phyloP scores from a whole-genome alignment of 2,888 invertebrate species.

The Fragum whitleyi region DNA sequence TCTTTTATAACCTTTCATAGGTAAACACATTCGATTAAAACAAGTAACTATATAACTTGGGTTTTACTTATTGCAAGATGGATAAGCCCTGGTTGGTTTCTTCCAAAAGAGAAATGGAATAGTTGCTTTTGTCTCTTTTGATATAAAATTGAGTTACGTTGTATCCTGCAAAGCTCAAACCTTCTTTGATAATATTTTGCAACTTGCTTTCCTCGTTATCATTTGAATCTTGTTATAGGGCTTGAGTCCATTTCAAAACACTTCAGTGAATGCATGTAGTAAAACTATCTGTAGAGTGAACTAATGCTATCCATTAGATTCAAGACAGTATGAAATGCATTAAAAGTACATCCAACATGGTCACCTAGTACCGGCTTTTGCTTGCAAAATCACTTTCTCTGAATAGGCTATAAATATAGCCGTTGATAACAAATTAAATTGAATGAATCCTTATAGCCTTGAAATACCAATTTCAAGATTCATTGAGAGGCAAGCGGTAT shows the following conservation, averaged over 20 bases:
- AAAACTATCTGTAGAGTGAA: neutral
- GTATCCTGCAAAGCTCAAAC: neutral
- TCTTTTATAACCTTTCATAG: conserved; percentile 5
- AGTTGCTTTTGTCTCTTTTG: neutral
- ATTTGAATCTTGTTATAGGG: neutral
- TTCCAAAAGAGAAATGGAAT: neutral
- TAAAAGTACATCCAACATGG: no score
- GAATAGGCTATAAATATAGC: no score
- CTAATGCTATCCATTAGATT: no score
- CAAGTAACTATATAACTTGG: neutral
- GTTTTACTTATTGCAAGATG: neutral
- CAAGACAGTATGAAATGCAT: no score
- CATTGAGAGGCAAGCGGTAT: no score
- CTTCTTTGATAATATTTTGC: neutral
- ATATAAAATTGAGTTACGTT: neutral
- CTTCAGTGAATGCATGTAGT: conserved; percentile 4
- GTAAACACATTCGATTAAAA: neutral
- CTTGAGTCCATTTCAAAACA: neutral
- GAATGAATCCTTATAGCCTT: no score
- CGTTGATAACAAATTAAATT: no score
- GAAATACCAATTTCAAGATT: no score
- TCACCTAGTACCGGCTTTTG: no score
- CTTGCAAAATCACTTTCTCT: no score
- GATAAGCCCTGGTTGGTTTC: neutral
- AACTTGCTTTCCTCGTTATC: no score